Conservation (phyloP, 92 coral and sea anemone genomes). For the Palythoa heliodiscus region DNA sequence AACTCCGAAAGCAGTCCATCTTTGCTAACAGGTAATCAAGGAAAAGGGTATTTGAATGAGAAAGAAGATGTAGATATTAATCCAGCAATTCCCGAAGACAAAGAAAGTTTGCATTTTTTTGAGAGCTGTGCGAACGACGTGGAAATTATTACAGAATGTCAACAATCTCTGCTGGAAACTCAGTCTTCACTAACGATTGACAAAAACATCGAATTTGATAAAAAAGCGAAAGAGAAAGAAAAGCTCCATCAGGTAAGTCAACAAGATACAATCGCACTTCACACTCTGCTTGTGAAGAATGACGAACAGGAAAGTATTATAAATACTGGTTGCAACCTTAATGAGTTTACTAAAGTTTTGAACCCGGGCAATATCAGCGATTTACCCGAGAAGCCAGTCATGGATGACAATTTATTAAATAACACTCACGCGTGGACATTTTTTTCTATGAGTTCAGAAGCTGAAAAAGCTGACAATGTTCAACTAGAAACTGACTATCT, state of each 20-base stretch:
- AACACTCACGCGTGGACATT: constrained; percentile 87
- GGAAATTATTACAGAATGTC: not conserved
- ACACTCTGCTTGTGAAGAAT: not conserved
- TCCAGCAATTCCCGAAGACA: constrained; percentile 10
- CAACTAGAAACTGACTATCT: constrained; percentile 8
- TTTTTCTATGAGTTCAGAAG: constrained; percentile 71
- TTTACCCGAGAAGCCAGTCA: constrained; percentile 18
- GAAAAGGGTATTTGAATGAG: constrained; percentile 12
- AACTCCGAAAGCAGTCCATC: not conserved
- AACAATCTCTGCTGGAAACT: not conserved
- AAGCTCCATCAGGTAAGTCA: not conserved
- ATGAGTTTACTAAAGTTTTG: constrained; percentile 25
- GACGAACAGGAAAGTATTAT: not conserved
- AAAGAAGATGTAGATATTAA: not conserved
- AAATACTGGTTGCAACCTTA: constrained; percentile 5
- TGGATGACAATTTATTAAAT: constrained; percentile 33
- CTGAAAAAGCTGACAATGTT: constrained; percentile 28
- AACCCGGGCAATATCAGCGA: constrained; percentile 26
- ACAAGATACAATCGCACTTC: not conserved
- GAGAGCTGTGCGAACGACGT: not conserved
- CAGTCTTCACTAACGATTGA: not conserved
- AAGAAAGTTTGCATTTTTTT: constrained; percentile 4
- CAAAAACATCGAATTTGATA: not conserved
- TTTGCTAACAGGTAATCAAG: not conserved
- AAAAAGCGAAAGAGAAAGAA: not conserved